Percentiles rank a stretch among this genome's conserved stretches.
Conservation (phyloP, 2,113 vertebrate species). For the Mesitornis unicolor region DNA sequence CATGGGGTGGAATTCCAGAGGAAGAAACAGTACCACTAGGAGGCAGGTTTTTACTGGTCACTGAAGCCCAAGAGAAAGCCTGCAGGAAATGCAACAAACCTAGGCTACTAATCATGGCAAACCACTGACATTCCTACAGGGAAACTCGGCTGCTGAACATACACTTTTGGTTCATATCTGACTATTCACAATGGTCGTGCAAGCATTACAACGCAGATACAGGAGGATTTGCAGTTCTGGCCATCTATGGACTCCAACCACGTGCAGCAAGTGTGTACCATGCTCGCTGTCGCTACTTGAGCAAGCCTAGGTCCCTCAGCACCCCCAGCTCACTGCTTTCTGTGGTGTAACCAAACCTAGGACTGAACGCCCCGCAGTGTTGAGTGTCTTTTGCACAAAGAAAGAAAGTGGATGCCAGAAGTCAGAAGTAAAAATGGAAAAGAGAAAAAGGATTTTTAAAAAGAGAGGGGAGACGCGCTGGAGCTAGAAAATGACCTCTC, state of each 20-base stretch:
- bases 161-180: conserved; percentile 64
- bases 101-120: conserved; percentile 80
- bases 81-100: conserved; percentile 86
- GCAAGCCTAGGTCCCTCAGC: not conserved
- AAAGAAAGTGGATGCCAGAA: not conserved
- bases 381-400: not conserved
- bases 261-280: rapidly evolving
- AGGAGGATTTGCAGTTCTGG: conserved; percentile 34
- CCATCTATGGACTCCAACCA: not conserved
- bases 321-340: not conserved
- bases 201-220: conserved; percentile 50
- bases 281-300: not conserved
- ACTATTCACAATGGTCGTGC: conserved; percentile 3
- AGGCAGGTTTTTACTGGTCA: conserved; percentile 99
- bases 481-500: not conserved
- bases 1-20: conserved; percentile 95
- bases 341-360: not conserved
- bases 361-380: not conserved
- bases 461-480: not conserved
- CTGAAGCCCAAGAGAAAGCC: conserved; percentile 98
- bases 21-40: conserved; percentile 91
- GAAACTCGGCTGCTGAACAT: conserved; percentile 66
- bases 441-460: not conserved
- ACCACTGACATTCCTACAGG: conserved; percentile 76
- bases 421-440: not conserved